These are phyloP conservation scores for Epicampocera succincta DNA, from an alignment of 2,888 invertebrate genomes.

Conservation along the genomic window DNA sequence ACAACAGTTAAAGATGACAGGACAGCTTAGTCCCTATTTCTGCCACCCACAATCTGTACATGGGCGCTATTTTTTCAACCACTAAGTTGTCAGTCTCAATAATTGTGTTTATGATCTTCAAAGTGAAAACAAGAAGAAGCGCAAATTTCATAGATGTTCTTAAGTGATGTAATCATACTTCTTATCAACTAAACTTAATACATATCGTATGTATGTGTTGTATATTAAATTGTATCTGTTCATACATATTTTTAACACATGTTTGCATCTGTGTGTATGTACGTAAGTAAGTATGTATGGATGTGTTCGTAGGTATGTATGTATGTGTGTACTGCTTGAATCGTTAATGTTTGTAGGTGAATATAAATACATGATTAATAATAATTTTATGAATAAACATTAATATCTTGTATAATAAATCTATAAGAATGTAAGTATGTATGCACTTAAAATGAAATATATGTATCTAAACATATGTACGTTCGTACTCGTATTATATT, in stretches of 20 bases:
- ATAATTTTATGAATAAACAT: conserved; percentile 66
- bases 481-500: too few species aligned
- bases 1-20: too few species aligned
- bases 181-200: not conserved
- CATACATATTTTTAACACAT: conserved; percentile 17
- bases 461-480: conserved; percentile 45
- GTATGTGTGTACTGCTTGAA: not conserved
- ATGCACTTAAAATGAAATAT: conserved; percentile 64
- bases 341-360: conserved; percentile 53
- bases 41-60: too few species aligned
- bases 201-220: not conserved
- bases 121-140: not conserved
- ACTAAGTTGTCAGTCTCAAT: too few species aligned
- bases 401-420: conserved; percentile 63
- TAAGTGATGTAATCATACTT: too few species aligned
- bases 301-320: conserved; percentile 2
- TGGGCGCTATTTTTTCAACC: too few species aligned
- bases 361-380: conserved; percentile 62
- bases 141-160: not conserved
- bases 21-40: too few species aligned
- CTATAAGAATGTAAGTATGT: conserved; percentile 57
- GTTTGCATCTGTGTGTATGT: conserved; percentile 19
- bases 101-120: conserved; percentile 24
- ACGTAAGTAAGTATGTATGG: conserved; percentile 15
- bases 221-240: conserved; percentile 26